Conservation (phyloP, 2,113 vertebrate species). For the Scortum barcoo region DNA sequence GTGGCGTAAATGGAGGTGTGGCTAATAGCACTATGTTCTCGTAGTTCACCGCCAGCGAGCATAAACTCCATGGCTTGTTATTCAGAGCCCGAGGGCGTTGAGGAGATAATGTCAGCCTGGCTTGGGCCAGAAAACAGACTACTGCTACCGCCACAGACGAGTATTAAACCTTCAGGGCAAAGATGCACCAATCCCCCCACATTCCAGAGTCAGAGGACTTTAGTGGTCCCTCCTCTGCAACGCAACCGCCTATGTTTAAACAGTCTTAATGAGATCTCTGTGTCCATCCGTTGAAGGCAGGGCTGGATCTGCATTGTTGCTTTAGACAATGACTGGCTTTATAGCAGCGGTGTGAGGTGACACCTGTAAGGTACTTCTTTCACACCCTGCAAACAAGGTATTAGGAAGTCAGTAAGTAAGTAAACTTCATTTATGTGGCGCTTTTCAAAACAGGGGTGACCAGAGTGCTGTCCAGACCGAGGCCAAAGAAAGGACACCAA, state of each 20-base stretch:
- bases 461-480: neutral
- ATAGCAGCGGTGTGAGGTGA: slow-evolving; percentile 51
- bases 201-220: slow-evolving; percentile 65
- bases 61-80: slow-evolving; percentile 55
- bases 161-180: slow-evolving; percentile 64
- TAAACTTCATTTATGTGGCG: slow-evolving; percentile 33
- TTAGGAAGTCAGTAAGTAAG: slow-evolving; percentile 54
- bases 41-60: slow-evolving; percentile 40
- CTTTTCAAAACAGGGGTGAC: slow-evolving; percentile 16
- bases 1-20: slow-evolving; percentile 70
- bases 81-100: slow-evolving; percentile 49
- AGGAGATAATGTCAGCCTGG: slow-evolving; percentile 64
- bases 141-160: slow-evolving; percentile 46
- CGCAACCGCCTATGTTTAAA: slow-evolving; percentile 64
- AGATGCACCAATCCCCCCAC: slow-evolving; percentile 51
- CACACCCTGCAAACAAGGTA: slow-evolving; percentile 60
- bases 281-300: slow-evolving; percentile 51
- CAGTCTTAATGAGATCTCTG: slow-evolving; percentile 74
- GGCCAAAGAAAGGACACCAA: slow-evolving; percentile 23
- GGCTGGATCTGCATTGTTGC: slow-evolving; percentile 65
- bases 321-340: slow-evolving; percentile 67
- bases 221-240: slow-evolving; percentile 37
- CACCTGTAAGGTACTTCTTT: slow-evolving; percentile 68
- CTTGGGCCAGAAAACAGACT: slow-evolving; percentile 48
- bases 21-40: slow-evolving; percentile 64